phyloP scores from a whole-genome alignment of 64 coral and sea anemone species.

The Stichodactyla mertensii region DNA sequence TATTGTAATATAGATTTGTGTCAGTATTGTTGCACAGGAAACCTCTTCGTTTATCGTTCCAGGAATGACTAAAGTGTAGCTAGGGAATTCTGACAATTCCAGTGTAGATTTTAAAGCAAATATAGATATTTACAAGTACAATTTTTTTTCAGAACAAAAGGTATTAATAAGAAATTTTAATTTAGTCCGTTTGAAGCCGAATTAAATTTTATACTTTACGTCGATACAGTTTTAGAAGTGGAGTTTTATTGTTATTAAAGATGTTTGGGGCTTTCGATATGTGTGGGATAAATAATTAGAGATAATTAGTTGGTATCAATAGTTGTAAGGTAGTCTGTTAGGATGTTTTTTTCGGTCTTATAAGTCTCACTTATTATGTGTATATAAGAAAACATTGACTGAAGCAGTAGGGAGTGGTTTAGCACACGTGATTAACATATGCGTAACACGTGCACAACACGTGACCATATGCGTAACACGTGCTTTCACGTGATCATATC shows the following conservation, averaged over 20 bases:
- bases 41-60: no score
- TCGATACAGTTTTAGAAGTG: neutral
- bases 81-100: neutral
- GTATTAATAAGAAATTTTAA: neutral
- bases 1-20: slow-evolving; percentile 39
- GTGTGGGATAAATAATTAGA: neutral
- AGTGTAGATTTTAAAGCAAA: neutral
- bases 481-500: neutral
- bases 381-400: neutral
- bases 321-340: neutral
- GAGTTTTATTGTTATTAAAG: neutral
- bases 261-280: neutral
- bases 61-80: no score
- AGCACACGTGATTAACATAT: neutral
- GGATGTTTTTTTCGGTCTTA: no score
- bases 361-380: no score
- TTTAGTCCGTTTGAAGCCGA: neutral
- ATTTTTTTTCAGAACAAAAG: neutral
- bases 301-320: neutral
- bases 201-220: neutral
- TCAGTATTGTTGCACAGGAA: no score
- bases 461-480: neutral
- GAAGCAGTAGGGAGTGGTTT: neutral
- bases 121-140: neutral
- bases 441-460: neutral